A percentile compares a stretch with the other conserved stretches of the same genome.
Conservation (phyloP, 2,797 vertebrate species). For the Psittacula echo region DNA sequence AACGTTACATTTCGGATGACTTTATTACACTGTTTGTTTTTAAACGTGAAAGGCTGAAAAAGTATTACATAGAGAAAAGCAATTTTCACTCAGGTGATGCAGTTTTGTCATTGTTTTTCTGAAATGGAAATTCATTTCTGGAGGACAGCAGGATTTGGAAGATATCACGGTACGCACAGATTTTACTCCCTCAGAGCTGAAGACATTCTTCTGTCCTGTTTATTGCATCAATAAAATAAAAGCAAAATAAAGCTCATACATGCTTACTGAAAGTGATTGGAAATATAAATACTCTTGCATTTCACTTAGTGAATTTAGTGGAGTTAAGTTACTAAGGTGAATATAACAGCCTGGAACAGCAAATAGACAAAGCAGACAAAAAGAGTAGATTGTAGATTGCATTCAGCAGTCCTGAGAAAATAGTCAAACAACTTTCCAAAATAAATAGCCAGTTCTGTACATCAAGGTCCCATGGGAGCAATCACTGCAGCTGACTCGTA, state of each 20-base stretch:
- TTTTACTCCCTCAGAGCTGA: neutral
- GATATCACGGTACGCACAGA: neutral
- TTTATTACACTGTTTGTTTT: neutral
- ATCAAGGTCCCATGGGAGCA: neutral
- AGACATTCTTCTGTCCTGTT: neutral
- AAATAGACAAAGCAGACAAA: neutral
- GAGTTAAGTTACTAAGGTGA: neutral
- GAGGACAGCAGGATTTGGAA: neutral
- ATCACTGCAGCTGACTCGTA: conserved; percentile 19
- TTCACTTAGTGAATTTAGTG: neutral
- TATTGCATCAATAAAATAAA: neutral
- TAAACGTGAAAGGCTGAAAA: neutral
- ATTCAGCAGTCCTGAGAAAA: neutral
- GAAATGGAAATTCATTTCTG: neutral
- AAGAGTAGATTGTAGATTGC: neutral
- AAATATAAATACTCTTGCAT: neutral
- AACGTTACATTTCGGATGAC: neutral
- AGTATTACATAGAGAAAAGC: neutral
- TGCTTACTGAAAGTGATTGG: neutral
- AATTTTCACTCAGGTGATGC: neutral
- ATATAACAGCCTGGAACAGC: neutral
- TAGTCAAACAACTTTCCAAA: neutral
- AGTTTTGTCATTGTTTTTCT: neutral
- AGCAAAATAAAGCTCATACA: neutral
- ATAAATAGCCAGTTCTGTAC: neutral